Base-by-base conservation (phyloP, 1,140 invertebrate genomes). In the Camponotus pennsylvanicus region DNA sequence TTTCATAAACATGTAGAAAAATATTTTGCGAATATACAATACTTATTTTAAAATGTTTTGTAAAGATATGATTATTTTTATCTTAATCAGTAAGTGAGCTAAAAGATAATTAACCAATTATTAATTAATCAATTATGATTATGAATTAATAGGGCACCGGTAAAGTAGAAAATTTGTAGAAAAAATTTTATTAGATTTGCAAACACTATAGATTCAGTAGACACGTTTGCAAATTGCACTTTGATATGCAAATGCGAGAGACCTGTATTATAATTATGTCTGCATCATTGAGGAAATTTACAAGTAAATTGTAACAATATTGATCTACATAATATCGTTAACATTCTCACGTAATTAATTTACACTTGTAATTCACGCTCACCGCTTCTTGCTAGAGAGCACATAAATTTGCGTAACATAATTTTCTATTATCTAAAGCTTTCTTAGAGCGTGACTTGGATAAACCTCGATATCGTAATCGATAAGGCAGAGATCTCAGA, bases 401-500 rank as follows among this genome's bases (percentile, higher is more conserved):
- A 55, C 40, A 40, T 71, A 45, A 27, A 27, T 27, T 27, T 15
- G 67, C 40, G 8, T 67, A 18, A 49, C 37, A 73, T 73, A 83
- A 73, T 83, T 83, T 78, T n/a, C 37, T 57, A 67, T 64, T 57
- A 27, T 0, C 27, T 27, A 70, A 34, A 78, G 59, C 49, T 85
- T 85, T 66, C 45, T 85, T 66, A 64, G 61, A 85, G 59, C 71
- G 4, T 49, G n/a, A 34, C 76, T 66, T 55, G 34, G 32, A 32
- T 42, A 42, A 77, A 52, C 34, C 32, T 52, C 37, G 82, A 84
- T 75, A 75, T 37, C 57, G n/a, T 69, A 64, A 77, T 88, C 88
- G 88, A 75, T 88, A 89, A 89, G 66, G 63, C 66, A 89, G 82
- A 76, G 32, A 85, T 49, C 86, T 87, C 27, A 37, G n/a, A 86